phyloP scores from a whole-genome alignment of 2,113 vertebrate genomes.

The Alouatta palliata region DNA sequence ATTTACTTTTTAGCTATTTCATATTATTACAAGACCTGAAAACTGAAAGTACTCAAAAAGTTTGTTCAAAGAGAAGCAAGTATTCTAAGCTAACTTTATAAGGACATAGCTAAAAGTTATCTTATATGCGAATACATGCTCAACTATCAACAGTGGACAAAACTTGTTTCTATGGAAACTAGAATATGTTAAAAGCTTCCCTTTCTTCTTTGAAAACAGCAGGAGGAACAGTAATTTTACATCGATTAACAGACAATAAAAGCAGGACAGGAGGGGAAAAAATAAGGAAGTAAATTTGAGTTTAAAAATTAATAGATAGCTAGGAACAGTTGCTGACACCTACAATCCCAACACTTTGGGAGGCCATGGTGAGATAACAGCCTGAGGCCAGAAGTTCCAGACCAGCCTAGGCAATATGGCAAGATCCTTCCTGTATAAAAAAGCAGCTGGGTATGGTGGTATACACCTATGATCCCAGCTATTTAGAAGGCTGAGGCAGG shows the following conservation, averaged over 20 bases:
- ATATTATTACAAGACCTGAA: neutral
- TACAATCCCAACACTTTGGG: too few relatives aligned
- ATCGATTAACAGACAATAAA: neutral
- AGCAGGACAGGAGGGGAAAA: neutral
- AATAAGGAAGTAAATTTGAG: neutral
- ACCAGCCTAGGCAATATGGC: too few relatives aligned
- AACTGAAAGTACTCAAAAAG: accelerated
- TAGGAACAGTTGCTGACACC: too few relatives aligned
- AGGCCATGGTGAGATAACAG: too few relatives aligned
- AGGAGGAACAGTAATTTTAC: neutral
- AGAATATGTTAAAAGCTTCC: neutral
- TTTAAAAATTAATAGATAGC: neutral
- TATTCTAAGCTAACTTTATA: neutral
- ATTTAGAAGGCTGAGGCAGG: too few relatives aligned
- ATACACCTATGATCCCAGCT: too few relatives aligned
- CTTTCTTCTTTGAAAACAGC: conserved; percentile 42
- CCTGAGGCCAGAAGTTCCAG: too few relatives aligned
- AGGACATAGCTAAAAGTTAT: neutral
- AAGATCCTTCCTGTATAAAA: too few relatives aligned
- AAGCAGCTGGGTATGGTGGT: too few relatives aligned
- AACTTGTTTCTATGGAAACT: conserved; percentile 44
- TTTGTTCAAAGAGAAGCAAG: neutral
- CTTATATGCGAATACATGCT: conserved; percentile 9
- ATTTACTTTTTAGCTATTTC: neutral
- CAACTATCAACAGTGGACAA: neutral